phyloP scores from a whole-genome alignment of 2,888 invertebrate species.

The Microplitis deprimator region DNA sequence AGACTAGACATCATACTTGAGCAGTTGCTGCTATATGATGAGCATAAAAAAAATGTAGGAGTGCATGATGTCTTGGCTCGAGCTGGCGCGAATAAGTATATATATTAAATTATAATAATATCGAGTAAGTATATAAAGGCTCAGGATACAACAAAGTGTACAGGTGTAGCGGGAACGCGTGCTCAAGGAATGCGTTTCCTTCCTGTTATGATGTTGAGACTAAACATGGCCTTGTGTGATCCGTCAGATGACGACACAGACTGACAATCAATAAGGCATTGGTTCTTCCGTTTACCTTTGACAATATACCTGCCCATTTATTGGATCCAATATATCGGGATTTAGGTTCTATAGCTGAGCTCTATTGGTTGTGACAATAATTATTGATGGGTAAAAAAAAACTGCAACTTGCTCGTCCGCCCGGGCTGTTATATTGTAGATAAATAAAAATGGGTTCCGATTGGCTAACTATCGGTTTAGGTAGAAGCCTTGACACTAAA shows the following conservation, averaged over 20 bases:
- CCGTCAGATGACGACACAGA: slow-evolving; percentile 43
- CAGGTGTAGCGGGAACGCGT: slow-evolving; percentile 50
- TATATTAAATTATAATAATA: not conserved
- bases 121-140: not conserved
- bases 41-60: not conserved
- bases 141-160: slow-evolving; percentile 10
- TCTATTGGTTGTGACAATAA: not conserved
- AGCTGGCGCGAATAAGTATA: not conserved
- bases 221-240: slow-evolving; percentile 59
- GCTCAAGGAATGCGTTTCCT: slow-evolving; percentile 63
- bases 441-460: slow-evolving; percentile 13
- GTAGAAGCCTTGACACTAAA: slow-evolving; percentile 25
- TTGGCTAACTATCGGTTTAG: slow-evolving; percentile 25
- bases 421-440: not conserved
- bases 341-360: no score
- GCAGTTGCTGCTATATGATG: no score
- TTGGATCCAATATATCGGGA: no score
- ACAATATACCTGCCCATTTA: not conserved
- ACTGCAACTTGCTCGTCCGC: not conserved
- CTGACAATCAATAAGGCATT: slow-evolving; percentile 17
- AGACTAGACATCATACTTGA: not conserved
- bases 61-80: not conserved
- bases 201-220: slow-evolving; percentile 55
- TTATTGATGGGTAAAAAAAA: not conserved
- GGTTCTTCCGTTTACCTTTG: slow-evolving; percentile 16